Evolutionary conservation across 2,797 vertebrate genomes (phyloP).

Genomic region (Sebastes ruberrimus): DNA sequence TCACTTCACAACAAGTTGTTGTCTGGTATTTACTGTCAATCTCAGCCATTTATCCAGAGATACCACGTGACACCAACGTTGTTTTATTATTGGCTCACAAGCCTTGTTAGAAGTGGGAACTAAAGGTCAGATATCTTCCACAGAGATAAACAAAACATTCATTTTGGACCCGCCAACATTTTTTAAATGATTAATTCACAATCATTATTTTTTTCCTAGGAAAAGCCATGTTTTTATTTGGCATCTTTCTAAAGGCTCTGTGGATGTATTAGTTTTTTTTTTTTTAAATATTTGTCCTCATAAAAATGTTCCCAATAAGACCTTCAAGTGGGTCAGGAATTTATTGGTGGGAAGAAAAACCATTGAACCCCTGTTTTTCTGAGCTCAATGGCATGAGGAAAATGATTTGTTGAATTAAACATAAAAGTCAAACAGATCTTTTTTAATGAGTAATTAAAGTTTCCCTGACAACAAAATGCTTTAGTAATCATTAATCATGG

Average conservation of each 20-base stretch:
- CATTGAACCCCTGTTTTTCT: slow-evolving; percentile 25
- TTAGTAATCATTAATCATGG: slow-evolving; percentile 53
- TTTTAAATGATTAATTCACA: no score
- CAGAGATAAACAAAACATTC: no score
- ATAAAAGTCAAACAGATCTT: slow-evolving; percentile 46
- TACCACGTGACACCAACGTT: background rate
- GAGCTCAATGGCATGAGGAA: slow-evolving; percentile 31
- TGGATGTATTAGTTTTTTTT: no score
- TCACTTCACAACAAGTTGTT: background rate
- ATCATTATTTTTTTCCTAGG: no score
- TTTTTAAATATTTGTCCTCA: no score
- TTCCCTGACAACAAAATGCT: slow-evolving; percentile 40
- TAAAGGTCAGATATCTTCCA: no score
- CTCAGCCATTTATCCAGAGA: background rate
- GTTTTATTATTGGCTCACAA: background rate
- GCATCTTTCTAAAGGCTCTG: no score
- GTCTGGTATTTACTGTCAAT: background rate
- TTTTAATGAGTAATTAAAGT: slow-evolving; percentile 48
- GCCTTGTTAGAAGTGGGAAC: background rate
- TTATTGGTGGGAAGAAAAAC: background rate
- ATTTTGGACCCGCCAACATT: no score
- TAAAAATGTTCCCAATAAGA: background rate
- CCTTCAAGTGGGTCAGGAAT: background rate
- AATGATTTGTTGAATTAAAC: slow-evolving; percentile 57
- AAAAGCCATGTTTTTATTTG: no score